Evolutionary conservation across 2,113 vertebrate genomes (phyloP).

Genomic region (Carettochelys insculpta): DNA sequence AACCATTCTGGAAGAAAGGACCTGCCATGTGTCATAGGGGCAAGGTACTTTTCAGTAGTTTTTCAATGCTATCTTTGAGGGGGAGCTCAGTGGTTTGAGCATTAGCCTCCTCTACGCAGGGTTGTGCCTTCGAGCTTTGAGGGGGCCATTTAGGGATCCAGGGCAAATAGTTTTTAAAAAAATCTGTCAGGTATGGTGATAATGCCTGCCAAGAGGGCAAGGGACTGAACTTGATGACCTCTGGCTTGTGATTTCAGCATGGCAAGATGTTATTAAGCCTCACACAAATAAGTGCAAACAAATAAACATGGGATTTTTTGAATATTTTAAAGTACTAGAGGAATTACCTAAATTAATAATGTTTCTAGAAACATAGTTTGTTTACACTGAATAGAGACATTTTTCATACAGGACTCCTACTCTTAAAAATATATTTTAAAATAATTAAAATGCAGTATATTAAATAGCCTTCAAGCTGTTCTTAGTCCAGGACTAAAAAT

Average conservation of each 20-base stretch:
- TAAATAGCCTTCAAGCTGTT: neutral
- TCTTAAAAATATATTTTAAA: neutral
- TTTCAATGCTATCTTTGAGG: neutral
- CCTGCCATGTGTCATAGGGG: neutral
- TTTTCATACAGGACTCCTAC: neutral
- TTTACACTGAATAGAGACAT: neutral
- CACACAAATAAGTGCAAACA: neutral
- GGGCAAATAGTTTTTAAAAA: too few relatives aligned
- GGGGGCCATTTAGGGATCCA: too few relatives aligned
- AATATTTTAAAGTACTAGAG: neutral
- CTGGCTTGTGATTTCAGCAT: neutral
- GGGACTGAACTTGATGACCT: too few relatives aligned
- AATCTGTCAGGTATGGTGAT: too few relatives aligned
- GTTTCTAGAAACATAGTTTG: neutral
- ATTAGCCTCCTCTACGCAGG: too few relatives aligned
- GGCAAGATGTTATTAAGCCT: neutral
- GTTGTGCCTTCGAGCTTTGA: too few relatives aligned
- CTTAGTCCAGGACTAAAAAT: slow-evolving; percentile 28
- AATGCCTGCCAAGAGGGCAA: too few relatives aligned
- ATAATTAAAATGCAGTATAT: neutral
- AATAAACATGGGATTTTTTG: neutral
- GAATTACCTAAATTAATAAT: neutral
- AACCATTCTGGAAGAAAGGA: neutral
- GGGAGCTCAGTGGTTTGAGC: too few relatives aligned
- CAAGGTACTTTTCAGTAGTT: neutral